A percentile compares a stretch with the other conserved stretches of the same genome.
Evolutionary conservation across 2,888 invertebrate genomes (phyloP).

Genomic region (Tortricodes alternella): DNA sequence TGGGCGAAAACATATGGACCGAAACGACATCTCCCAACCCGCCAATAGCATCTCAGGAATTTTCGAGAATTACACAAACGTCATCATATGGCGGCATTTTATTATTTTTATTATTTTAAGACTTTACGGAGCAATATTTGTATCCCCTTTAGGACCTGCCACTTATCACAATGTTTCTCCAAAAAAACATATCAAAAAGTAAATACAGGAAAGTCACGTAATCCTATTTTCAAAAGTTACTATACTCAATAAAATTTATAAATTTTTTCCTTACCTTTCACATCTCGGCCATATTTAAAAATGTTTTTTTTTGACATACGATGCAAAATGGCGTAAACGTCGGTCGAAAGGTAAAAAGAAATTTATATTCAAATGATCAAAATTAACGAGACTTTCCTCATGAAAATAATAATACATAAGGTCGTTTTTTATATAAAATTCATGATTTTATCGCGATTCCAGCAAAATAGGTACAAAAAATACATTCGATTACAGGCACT

Average conservation of each 20-base stretch:
- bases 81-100: too few relatives aligned
- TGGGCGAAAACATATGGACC: conserved; percentile 49
- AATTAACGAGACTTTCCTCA: neutral
- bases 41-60: conserved; percentile 37
- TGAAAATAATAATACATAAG: conserved; percentile 6
- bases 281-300: too few relatives aligned
- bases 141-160: neutral
- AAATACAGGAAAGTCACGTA: neutral
- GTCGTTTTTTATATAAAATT: conserved; percentile 4
- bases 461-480: conserved; percentile 26
- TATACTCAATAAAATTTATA: too few relatives aligned
- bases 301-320: too few relatives aligned
- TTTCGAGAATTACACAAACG: too few relatives aligned
- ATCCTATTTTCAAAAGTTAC: neutral
- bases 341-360: too few relatives aligned
- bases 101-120: too few relatives aligned
- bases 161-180: conserved; percentile 13
- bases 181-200: conserved; percentile 26
- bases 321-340: too few relatives aligned
- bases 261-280: too few relatives aligned
- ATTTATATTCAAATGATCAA: neutral
- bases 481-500: conserved; percentile 28
- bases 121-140: neutral
- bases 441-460: conserved; percentile 14
- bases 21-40: conserved; percentile 43